These are phyloP conservation scores for Abramis brama DNA, from an alignment of 2,113 vertebrate genomes.

Conservation along the genomic window DNA sequence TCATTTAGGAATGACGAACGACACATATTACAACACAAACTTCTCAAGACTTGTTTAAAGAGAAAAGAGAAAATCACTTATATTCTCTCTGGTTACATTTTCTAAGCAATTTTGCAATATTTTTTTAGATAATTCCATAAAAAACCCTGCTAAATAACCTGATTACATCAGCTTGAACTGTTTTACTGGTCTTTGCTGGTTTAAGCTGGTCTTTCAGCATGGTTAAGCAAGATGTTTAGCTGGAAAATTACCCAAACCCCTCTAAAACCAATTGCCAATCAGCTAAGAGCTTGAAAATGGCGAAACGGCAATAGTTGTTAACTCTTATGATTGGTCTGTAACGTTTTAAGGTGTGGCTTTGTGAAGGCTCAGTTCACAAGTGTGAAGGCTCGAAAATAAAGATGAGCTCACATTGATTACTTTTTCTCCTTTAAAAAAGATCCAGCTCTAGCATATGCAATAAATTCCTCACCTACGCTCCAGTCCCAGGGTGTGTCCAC, in stretches of 20 bases:
- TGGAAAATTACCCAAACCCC: too few relatives aligned
- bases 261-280: not conserved
- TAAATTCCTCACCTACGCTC: slow-evolving; percentile 33
- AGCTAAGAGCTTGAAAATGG: not conserved
- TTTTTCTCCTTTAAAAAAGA: slow-evolving; percentile 41
- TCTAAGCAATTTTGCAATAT: not conserved
- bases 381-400: slow-evolving; percentile 9
- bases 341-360: not conserved
- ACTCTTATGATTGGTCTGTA: not conserved
- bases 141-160: not conserved
- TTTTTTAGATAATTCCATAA: not conserved
- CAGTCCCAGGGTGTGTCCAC: slow-evolving; percentile 54
- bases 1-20: not conserved
- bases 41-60: not conserved
- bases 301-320: not conserved
- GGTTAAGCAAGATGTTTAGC: not conserved
- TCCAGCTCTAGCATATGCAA: slow-evolving; percentile 48
- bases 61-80: not conserved
- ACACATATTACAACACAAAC: not conserved
- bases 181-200: not conserved
- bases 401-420: slow-evolving; percentile 45
- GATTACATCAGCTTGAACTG: not conserved
- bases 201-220: not conserved
- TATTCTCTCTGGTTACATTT: not conserved
- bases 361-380: slow-evolving; percentile 11